Conservation (phyloP, 2,113 vertebrate genomes). For the Petaurus breviceps region DNA sequence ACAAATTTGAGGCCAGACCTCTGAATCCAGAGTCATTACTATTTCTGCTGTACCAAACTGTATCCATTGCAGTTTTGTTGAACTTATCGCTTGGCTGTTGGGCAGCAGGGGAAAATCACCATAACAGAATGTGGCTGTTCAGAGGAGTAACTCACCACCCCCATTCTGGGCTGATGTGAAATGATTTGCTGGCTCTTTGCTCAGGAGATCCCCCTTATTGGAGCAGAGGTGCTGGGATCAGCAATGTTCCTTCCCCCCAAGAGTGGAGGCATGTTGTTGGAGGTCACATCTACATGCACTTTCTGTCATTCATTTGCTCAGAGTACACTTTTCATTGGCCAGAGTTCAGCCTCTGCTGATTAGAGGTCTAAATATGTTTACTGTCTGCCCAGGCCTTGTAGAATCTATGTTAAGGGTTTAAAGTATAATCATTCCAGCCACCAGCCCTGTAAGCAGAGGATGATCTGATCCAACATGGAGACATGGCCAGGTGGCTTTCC, state of each 20-base stretch:
- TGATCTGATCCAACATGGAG: neutral
- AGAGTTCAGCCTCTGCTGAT: conserved; percentile 77
- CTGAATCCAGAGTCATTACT: neutral
- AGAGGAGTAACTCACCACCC: neutral
- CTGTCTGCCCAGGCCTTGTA: conserved; percentile 60
- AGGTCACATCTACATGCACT: conserved; percentile 69
- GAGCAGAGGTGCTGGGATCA: conserved; percentile 48
- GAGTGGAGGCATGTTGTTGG: conserved; percentile 3
- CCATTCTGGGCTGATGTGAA: conserved; percentile 13
- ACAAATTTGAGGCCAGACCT: neutral
- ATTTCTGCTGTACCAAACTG: conserved; percentile 4
- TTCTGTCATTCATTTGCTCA: conserved; percentile 81
- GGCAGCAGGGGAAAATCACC: neutral
- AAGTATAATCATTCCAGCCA: conserved; percentile 55
- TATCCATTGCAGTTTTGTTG: neutral
- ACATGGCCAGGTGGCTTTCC: neutral
- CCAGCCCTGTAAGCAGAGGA: conserved; percentile 29
- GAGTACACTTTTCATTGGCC: conserved; percentile 77
- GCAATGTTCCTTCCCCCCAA: conserved; percentile 56
- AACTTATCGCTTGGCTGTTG: neutral
- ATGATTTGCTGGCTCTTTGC: neutral
- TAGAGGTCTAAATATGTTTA: conserved; percentile 63
- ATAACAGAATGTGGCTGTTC: neutral
- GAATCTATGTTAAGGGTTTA: conserved; percentile 67
- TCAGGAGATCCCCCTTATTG: neutral